These are phyloP conservation scores for Elanus axillaris DNA, from an alignment of 2,113 vertebrate species.

Conservation along the genomic window DNA sequence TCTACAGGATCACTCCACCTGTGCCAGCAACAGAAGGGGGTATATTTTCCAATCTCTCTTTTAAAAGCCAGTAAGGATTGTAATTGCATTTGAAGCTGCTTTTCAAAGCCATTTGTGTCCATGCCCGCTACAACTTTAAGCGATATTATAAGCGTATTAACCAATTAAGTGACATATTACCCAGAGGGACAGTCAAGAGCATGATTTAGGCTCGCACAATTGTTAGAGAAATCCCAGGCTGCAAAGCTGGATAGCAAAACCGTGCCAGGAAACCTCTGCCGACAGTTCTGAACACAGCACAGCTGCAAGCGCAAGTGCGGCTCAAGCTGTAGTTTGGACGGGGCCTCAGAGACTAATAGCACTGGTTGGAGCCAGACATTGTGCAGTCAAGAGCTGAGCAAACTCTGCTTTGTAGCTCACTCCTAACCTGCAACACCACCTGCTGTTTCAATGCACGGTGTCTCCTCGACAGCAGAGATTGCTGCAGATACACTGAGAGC, in stretches of 20 bases:
- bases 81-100: conserved; percentile 29
- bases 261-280: neutral
- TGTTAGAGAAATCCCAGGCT: conserved; percentile 41
- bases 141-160: neutral
- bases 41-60: neutral
- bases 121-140: neutral
- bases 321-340: neutral
- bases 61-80: neutral
- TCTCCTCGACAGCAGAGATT: neutral
- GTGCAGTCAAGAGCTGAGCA: neutral
- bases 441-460: conserved; percentile 24
- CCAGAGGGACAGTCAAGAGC: conserved; percentile 35
- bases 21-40: neutral
- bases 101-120: conserved; percentile 43
- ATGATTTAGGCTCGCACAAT: neutral
- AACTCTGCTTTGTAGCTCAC: neutral
- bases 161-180: conserved; percentile 49
- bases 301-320: neutral
- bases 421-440: conserved; percentile 67
- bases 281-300: neutral
- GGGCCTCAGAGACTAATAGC: conserved; percentile 16
- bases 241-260: conserved; percentile 12
- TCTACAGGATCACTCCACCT: neutral
- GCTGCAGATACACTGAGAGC: neutral
- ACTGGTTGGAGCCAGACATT: neutral